Evolutionary conservation across 2,797 vertebrate species (phyloP), one percentile per base, ranked within the genome.

Genomic region (Eutrigla gurnardus): DNA sequence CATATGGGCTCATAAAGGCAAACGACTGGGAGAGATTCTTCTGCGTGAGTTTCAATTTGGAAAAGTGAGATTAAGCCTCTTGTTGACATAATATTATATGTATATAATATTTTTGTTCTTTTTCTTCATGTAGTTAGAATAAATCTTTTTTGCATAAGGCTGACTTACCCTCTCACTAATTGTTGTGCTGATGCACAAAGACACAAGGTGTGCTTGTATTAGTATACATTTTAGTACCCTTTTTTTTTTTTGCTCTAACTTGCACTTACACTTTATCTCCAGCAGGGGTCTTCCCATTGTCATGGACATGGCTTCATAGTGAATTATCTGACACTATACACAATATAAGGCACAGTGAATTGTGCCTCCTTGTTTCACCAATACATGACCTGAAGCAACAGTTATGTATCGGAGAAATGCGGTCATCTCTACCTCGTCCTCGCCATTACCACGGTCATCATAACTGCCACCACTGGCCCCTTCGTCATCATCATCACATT

Each of bases 261-360:
- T 94, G 92, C 87, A 92, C 68, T 90, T 36, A 65, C 91, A 54
- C 40, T 4, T 6, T 57, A 32, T 85, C 39, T 88, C 94, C 94
- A 95, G 83, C 90, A 95, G 94, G 92, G 92, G 94, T 92, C 92
- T 94, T 91, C 85, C 90, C 90, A 87, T 89, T 84, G 90, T 91
- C 89, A 79, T 69, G 69, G 62, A 90, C 90, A 35, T 58, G 70
- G 65, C 81, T 75, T 73, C 55, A 60, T 8, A 7, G 65, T 80
- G 78, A 78, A 70, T 73, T 52, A 70, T 75, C 64, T 47, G 43
- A 45, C 73, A 70, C 55, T 40, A 11, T 14, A 65, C 83, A 65
- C 50, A 15, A 52, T 63, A 47, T 12, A 17, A 71, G 46, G 53
- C 47, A 66, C 52, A 66, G 60, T 42, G n/a, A 55, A 68, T 65